A percentile compares a stretch with the other conserved stretches of the same genome.
These are phyloP conservation scores for Eurystomus gularis DNA, from an alignment of 2,113 vertebrate species.

Conservation along the genomic window DNA sequence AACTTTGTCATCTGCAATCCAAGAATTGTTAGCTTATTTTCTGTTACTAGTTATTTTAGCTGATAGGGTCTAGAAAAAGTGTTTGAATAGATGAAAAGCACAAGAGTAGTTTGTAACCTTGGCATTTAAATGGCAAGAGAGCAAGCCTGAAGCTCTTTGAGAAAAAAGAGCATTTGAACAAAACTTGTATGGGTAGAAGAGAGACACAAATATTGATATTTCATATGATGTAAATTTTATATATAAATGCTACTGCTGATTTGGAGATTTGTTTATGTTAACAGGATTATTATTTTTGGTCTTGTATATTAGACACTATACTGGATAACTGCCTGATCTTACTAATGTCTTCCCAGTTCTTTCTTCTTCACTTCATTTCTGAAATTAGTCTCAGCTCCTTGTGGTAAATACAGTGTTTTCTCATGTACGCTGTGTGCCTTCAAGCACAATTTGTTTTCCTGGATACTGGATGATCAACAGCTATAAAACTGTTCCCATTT, in stretches of 20 bases:
- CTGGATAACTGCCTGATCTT: neutral
- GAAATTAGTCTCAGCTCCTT: neutral
- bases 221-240: neutral
- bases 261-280: neutral
- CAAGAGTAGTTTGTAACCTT: neutral
- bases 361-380: neutral
- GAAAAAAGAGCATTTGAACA: neutral
- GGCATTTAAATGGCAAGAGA: neutral
- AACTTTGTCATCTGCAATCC: neutral
- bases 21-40: neutral
- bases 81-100: neutral
- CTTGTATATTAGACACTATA: neutral
- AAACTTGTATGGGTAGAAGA: neutral
- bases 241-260: neutral
- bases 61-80: neutral
- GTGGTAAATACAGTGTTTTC: neutral
- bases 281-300: neutral
- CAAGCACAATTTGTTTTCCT: neutral
- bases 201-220: neutral
- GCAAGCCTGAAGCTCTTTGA: neutral
- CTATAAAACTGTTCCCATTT: neutral
- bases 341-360: neutral
- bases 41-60: neutral
- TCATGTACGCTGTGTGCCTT: fast-evolving
- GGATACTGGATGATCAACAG: no score